Evolutionary conservation across 2,113 vertebrate genomes (phyloP), one percentile per base, ranked within the genome.

Genomic region (Girardinichthys multiradiatus): DNA sequence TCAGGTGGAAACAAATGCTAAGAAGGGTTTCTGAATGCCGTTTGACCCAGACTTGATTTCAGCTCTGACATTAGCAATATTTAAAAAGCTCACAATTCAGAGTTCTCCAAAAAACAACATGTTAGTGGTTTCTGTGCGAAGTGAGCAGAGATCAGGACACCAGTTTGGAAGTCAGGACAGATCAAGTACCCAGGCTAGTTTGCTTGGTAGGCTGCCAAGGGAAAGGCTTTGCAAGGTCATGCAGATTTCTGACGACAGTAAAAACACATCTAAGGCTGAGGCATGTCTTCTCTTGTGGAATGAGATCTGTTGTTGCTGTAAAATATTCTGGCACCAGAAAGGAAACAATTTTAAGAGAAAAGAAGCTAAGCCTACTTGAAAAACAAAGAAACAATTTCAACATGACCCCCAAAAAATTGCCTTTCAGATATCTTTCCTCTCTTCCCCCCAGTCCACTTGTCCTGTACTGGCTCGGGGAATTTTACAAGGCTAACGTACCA

Each of bases 201-300:
- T 88, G 87, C 80, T 71, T 35, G 60, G 75, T 78, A 80, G 76
- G 82, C 69, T 70, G 62, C 88, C 83, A 58, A 76, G 86, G 77
- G 10, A 66, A 82, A 87, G 86, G 87, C 77, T 71, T 87, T 42
- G 71, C 77, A 82, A 86, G 74, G 76, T 90, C 80, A 73, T n/a
- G n/a, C n/a, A n/a, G 72, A 74, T 81, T 80, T 75, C 31, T 33
- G n/a, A n/a, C n/a, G 70, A 82, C 67, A 28, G 76, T 69, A 86
- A 82, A 67, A 90, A 88, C 76, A 83, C 86, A 84, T 78, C 92
- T 92, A 93, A 94, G 93, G 92, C 90, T 87, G 89, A 94, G 89
- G 86, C 89, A 79, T 78, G 88, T 89, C 74, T 84, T 86, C 77
- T 83, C 64, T 73, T 77, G 79, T 84, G 91, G 91, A 93, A 93